Base-by-base conservation (phyloP, 2,113 vertebrate species). In the Hemiscyllium ocellatum region DNA sequence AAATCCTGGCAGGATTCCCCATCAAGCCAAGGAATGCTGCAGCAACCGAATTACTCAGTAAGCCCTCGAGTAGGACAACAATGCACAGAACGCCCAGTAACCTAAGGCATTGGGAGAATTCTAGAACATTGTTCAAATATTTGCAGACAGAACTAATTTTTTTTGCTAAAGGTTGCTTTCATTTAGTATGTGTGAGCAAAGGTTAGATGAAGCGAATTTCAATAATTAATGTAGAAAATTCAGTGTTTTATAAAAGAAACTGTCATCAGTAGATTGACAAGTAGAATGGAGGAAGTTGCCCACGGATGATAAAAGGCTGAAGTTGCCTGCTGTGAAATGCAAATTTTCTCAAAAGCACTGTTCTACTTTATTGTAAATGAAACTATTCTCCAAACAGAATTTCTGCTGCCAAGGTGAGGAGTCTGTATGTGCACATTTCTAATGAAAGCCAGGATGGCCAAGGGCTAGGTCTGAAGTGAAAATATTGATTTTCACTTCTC, bases 401-500 rank as follows among this genome's bases (percentile, higher is more conserved):
- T 93, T 66, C 89, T 93, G n/a, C 89, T 37, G 61, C 65, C 89
- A 66, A 61, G 15, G 66, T 93, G 89, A 90, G 26, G 33, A 66
- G 56, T 68, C 33, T 93, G 61, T 22, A 33, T 93, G n/a, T 93
- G 61, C 61, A 66, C 61, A 93, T 20, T 37, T 93, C 61, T 68
- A 93, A 93, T 93, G 61, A 93, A 66, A 93, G 89, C 66, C 89
- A 66, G 89, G 33, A 93, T 66, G 22, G 89, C 89, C 33, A 66
- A 37, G 22, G 89, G 61, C n/a, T 93, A 93, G 29, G 8, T 66
- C 33, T 37, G 15, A 93, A 93, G 56, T 66, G 89, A 93, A 93
- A 93, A 66, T 93, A 93, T 66, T 93, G 56, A 93, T 66, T 93
- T 93, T 93, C 61, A 68, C 89, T 68, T 93, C 89, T 66, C 61